Evolutionary conservation across 2,797 vertebrate genomes (phyloP).

Genomic region (Eurystomus glaucurus): DNA sequence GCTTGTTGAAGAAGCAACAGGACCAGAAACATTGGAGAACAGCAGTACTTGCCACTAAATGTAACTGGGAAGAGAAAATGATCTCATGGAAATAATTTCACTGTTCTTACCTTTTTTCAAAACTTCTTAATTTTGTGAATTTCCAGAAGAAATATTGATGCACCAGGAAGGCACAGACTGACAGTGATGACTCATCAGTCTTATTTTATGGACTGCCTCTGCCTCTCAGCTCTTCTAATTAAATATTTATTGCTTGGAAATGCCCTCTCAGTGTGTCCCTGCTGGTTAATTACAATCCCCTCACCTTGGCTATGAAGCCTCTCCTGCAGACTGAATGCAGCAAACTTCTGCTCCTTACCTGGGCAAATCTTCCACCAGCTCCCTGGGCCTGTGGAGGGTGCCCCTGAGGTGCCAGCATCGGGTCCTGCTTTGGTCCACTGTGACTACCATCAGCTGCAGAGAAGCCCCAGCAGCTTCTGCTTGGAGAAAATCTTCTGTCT

Average conservation of each 20-base stretch:
- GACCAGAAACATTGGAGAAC: background rate
- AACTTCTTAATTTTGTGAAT: constrained; percentile 19
- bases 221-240: background rate
- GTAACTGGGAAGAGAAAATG: background rate
- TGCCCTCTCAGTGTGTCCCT: background rate
- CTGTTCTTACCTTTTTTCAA: background rate
- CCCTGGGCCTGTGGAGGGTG: rapidly evolving
- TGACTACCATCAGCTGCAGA: background rate
- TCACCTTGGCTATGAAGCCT: background rate
- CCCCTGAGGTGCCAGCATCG: rapidly evolving
- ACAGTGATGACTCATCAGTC: constrained; percentile 14
- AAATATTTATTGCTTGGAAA: constrained; percentile 47
- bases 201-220: constrained; percentile 32
- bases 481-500: background rate
- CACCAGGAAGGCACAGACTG: background rate
- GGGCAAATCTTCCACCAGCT: background rate
- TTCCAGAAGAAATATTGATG: constrained; percentile 33
- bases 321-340: background rate
- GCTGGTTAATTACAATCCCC: background rate
- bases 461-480: background rate
- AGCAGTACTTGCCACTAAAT: background rate
- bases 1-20: background rate
- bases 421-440: background rate
- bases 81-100: background rate
- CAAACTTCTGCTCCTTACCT: background rate